phyloP scores from a whole-genome alignment of 2,113 vertebrate genomes.

The Sitta europaea region DNA sequence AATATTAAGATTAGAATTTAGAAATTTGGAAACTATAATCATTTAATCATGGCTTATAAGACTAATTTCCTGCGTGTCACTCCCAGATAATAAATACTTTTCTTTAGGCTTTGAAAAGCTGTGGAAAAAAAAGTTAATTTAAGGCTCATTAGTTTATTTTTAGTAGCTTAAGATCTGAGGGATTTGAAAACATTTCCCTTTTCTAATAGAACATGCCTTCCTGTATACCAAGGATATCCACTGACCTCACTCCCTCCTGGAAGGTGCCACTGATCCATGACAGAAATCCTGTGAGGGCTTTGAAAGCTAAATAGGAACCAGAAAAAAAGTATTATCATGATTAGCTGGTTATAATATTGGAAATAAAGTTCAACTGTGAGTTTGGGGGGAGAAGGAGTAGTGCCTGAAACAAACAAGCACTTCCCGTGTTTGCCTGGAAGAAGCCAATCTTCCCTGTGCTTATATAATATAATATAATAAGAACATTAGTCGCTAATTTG shows the following conservation, averaged over 20 bases:
- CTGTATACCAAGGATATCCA: conserved; percentile 79
- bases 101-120: conserved; percentile 70
- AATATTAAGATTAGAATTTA: conserved; percentile 71
- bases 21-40: conserved; percentile 68
- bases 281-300: conserved; percentile 75
- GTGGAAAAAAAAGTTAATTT: conserved; percentile 72
- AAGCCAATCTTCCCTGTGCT: conserved; percentile 74
- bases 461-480: conserved; percentile 77
- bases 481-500: conserved; percentile 82
- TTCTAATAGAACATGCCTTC: conserved; percentile 80
- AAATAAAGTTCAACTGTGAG: conserved; percentile 69
- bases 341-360: conserved; percentile 75
- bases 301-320: conserved; percentile 74
- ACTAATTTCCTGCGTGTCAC: conserved; percentile 77
- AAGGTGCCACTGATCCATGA: conserved; percentile 82
- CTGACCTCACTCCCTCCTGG: conserved; percentile 77
- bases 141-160: conserved; percentile 84
- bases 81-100: conserved; percentile 81
- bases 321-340: conserved; percentile 70
- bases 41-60: conserved; percentile 74
- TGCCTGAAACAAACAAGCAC: conserved; percentile 79
- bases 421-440: conserved; percentile 80
- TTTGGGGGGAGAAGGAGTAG: conserved; percentile 67
- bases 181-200: conserved; percentile 79
- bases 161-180: conserved; percentile 77